phyloP scores from a whole-genome alignment of 2,113 vertebrate species.

The Raphicerus campestris region DNA sequence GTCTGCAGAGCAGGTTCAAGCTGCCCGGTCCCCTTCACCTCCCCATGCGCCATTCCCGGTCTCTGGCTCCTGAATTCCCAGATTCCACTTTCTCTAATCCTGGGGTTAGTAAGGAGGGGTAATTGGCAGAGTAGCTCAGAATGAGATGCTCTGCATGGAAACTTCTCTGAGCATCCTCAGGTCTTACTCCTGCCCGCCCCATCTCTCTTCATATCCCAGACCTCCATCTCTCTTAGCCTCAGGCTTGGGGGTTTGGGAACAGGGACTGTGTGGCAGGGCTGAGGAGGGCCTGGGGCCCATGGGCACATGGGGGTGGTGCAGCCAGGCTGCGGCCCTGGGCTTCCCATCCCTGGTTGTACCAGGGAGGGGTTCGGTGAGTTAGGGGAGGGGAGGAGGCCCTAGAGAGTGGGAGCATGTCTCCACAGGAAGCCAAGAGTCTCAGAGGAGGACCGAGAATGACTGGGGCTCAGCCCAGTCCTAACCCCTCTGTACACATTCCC shows the following conservation, averaged over 20 bases:
- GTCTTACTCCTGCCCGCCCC: not conserved
- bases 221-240: not conserved
- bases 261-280: not conserved
- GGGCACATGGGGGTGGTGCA: not conserved
- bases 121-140: not conserved
- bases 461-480: conserved; percentile 11
- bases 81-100: conserved; percentile 36
- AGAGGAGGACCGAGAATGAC: not conserved
- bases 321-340: not conserved
- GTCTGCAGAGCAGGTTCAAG: not conserved
- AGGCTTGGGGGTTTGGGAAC: not conserved
- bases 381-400: not conserved
- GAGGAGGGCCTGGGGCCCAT: not conserved
- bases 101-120: conserved; percentile 31
- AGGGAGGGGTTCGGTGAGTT: not conserved
- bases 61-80: not conserved
- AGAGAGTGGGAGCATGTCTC: not conserved
- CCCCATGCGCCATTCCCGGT: not conserved
- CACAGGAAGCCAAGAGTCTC: not conserved
- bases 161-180: not conserved
- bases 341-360: not conserved
- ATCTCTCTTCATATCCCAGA: not conserved
- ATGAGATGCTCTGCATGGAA: not conserved
- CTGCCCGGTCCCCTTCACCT: not conserved
- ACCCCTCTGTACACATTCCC: conserved; percentile 29